phyloP scores from a whole-genome alignment of 2,113 vertebrate genomes.

The Dasyurus viverrinus region DNA sequence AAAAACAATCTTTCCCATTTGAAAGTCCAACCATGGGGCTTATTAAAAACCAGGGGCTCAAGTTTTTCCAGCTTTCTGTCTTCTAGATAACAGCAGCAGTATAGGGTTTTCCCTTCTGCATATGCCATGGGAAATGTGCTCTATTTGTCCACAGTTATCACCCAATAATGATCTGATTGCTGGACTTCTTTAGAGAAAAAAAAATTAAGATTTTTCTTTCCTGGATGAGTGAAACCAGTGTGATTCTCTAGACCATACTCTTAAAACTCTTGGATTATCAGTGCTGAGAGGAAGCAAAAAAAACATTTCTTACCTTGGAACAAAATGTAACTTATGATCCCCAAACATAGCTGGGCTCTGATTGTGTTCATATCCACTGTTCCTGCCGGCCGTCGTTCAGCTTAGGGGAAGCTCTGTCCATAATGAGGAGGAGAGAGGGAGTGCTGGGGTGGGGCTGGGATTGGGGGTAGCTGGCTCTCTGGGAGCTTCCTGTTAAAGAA shows the following conservation, averaged over 20 bases:
- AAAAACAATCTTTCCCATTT: background rate
- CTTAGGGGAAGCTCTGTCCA: conserved; percentile 74
- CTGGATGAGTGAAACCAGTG: background rate
- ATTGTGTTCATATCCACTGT: conserved; percentile 72
- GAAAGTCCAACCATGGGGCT: background rate
- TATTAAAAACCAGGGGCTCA: background rate
- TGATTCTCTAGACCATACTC: background rate
- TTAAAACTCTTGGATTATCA: background rate
- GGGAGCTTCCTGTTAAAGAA: conserved; percentile 90
- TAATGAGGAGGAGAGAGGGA: conserved; percentile 76
- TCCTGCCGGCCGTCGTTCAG: conserved; percentile 3
- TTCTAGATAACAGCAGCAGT: background rate
- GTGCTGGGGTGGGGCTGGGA: conserved; percentile 68
- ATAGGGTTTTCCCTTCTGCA: background rate
- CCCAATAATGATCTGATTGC: background rate
- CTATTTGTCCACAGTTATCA: background rate
- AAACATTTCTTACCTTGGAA: conserved; percentile 81
- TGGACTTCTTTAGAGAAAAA: background rate
- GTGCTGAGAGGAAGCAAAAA: fast-evolving
- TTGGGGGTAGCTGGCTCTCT: conserved; percentile 76
- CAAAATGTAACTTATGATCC: conserved; percentile 72
- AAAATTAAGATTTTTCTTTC: conserved; percentile 47
- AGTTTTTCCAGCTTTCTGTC: background rate
- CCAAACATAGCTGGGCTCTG: conserved; percentile 38
- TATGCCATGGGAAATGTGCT: background rate